A percentile compares a stretch with the other conserved stretches of the same genome.
Evolutionary conservation across 2,113 vertebrate species (phyloP).

Genomic region (Rynchops niger): DNA sequence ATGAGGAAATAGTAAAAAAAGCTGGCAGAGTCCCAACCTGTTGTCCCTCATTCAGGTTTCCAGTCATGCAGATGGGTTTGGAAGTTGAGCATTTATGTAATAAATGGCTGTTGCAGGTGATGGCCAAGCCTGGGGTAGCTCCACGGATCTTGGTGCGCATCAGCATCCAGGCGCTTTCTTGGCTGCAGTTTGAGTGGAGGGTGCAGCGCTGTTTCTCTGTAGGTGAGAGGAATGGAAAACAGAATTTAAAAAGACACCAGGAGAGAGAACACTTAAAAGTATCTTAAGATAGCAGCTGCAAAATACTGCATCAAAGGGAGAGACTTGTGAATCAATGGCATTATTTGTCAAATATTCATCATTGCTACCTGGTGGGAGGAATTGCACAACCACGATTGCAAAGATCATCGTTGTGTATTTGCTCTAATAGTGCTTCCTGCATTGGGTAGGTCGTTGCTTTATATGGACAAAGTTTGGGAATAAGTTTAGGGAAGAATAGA

Average conservation of each 20-base stretch:
- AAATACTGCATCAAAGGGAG: not conserved
- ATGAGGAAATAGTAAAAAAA: not conserved
- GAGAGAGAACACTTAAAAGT: not conserved
- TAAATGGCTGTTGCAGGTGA: not conserved
- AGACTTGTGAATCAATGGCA: not conserved
- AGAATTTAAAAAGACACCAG: not conserved
- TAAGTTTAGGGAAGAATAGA: not conserved
- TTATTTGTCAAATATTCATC: not conserved
- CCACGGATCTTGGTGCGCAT: accelerated
- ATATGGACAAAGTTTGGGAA: not conserved
- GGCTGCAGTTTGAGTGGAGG: not conserved
- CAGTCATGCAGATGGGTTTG: not conserved
- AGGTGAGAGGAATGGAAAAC: not conserved
- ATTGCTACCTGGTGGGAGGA: not conserved
- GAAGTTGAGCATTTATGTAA: not conserved
- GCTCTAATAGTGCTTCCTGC: not conserved
- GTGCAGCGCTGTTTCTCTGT: too few species aligned
- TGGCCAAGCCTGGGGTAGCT: not conserved
- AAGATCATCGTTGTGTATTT: not conserved
- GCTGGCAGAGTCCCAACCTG: not conserved
- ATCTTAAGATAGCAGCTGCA: not conserved
- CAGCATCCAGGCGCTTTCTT: not conserved
- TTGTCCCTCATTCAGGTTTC: not conserved
- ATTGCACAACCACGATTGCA: accelerated
- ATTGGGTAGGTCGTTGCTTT: not conserved